These are phyloP conservation scores for Uloborus plumipes DNA, from an alignment of 2,888 invertebrate genomes.

Conservation along the genomic window DNA sequence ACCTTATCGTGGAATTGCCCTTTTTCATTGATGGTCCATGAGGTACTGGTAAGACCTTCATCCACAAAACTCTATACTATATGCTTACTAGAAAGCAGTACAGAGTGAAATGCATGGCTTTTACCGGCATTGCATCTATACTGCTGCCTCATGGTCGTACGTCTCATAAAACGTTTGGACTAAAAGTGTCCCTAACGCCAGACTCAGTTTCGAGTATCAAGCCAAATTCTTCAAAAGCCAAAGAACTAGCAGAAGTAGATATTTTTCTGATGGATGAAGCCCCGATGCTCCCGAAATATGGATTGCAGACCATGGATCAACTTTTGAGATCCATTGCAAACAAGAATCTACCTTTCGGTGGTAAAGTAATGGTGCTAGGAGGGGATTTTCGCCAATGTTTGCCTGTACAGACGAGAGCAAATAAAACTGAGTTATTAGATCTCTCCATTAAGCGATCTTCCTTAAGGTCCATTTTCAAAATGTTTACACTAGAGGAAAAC, in stretches of 20 bases:
- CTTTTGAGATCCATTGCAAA: not conserved
- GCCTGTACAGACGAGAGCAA: too few relatives aligned
- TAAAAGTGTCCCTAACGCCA: not conserved
- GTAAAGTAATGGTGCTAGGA: not conserved
- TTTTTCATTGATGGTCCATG: too few relatives aligned
- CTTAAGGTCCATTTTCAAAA: too few relatives aligned
- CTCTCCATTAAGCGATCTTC: too few relatives aligned
- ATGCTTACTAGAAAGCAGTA: not conserved
- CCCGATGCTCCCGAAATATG: not conserved
- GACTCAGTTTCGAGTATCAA: not conserved
- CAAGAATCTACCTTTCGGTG: not conserved
- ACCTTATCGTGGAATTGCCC: too few relatives aligned
- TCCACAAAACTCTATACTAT: too few relatives aligned
- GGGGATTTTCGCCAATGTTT: too few relatives aligned
- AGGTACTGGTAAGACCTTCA: too few relatives aligned
- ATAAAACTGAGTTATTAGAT: too few relatives aligned
- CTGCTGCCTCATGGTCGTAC: not conserved
- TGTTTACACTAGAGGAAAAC: too few relatives aligned
- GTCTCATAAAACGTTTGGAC: slow-evolving; percentile 3
- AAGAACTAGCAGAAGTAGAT: not conserved
- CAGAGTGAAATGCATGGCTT: not conserved
- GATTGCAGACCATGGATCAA: not conserved
- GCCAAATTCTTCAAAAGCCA: not conserved
- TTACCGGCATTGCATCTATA: not conserved
- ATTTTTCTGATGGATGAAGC: slow-evolving; percentile 2